Evolutionary conservation across 2,113 vertebrate species (phyloP).

Genomic region (Fulica atra): DNA sequence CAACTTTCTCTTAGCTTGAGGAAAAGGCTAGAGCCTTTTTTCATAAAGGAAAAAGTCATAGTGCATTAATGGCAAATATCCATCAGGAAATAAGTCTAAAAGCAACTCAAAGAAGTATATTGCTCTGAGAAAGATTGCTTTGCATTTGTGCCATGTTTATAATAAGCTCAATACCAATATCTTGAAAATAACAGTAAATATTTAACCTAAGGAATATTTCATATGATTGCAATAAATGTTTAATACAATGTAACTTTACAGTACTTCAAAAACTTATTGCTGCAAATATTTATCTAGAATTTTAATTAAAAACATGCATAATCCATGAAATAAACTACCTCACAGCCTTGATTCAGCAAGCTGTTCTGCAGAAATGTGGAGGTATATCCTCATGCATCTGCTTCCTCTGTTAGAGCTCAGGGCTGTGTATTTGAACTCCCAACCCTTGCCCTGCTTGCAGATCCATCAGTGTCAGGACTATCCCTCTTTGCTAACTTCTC

Average conservation of each 20-base stretch:
- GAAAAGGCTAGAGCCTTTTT: background rate
- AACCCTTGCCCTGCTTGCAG: background rate
- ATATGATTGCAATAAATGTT: conserved; percentile 47
- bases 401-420: background rate
- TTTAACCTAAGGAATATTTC: conserved; percentile 52
- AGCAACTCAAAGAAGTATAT: conserved; percentile 20
- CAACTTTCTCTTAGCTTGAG: conserved; percentile 30
- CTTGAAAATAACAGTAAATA: conserved; percentile 64
- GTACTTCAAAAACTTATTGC: conserved; percentile 43
- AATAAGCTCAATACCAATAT: conserved; percentile 31
- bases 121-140: conserved; percentile 30
- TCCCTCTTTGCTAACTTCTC: background rate
- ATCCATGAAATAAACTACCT: conserved; percentile 45
- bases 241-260: conserved; percentile 54
- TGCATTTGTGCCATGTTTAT: conserved; percentile 30
- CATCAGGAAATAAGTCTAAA: conserved; percentile 44
- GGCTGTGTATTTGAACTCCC: background rate
- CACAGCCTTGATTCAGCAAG: background rate
- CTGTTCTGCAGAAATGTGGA: background rate
- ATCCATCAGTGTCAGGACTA: background rate
- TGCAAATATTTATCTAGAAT: conserved; percentile 62
- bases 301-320: conserved; percentile 61
- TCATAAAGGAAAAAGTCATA: conserved; percentile 43
- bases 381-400: background rate
- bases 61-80: conserved; percentile 49